Percentiles rank a stretch among this genome's conserved stretches.
Conservation (phyloP, 1,140 invertebrate species). For the Euura saliciscinereae region DNA sequence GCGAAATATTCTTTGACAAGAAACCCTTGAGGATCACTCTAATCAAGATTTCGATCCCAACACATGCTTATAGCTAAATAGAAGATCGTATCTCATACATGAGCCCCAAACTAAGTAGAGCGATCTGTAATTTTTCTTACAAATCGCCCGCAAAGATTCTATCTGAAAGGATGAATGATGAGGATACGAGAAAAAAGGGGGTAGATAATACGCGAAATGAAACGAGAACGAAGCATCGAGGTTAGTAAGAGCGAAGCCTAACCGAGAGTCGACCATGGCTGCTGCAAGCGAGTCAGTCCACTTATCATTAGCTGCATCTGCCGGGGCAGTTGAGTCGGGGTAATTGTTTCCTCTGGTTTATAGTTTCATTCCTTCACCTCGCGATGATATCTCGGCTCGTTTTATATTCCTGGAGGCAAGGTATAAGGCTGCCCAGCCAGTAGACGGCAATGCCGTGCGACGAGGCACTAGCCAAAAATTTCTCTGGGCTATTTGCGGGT, state of each 20-base stretch:
- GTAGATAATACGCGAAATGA: background rate
- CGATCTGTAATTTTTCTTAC: no score
- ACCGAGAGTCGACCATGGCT: background rate
- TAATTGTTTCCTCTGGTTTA: conserved; percentile 55
- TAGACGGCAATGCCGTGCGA: background rate
- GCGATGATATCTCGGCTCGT: conserved; percentile 49
- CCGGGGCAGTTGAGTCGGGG: conserved; percentile 32
- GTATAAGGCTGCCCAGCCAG: conserved; percentile 2
- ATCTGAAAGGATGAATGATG: no score
- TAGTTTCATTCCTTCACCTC: conserved; percentile 49
- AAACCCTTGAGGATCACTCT: no score
- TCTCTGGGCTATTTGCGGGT: background rate
- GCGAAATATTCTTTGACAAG: no score
- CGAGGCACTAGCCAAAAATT: background rate
- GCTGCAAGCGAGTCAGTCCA: background rate
- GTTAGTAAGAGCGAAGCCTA: background rate
- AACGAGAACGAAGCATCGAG: background rate
- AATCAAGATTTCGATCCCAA: no score
- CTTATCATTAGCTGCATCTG: conserved; percentile 17
- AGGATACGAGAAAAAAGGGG: background rate
- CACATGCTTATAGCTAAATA: no score
- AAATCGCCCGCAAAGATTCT: no score
- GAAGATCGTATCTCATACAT: no score
- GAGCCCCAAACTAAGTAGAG: no score
- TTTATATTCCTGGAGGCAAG: conserved; percentile 45